Base-by-base conservation (phyloP, 1,140 invertebrate genomes). In the Brachionus sp. region DNA sequence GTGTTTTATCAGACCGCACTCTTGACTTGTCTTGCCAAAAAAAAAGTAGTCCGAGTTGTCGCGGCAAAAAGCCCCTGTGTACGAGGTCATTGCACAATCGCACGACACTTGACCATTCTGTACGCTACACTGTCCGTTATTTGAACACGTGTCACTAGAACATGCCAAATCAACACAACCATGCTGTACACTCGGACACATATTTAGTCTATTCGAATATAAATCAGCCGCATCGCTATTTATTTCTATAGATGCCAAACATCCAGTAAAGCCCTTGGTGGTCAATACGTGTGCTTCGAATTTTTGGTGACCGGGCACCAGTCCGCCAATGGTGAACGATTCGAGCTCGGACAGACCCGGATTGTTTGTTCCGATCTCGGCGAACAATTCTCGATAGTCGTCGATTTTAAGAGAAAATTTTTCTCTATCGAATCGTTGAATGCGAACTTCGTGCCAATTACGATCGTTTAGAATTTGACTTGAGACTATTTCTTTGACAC, bases 31-130 rank as follows among this genome's bases (percentile, higher is more conserved):
- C 19, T 83, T 83, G 29, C 80, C 80, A 29, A 83, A 83, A 35
- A 68, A 83, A 25, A 44, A 83, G 66, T 35, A 66, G 23, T 42
- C 46, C 13, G 62, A 83, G 23, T 83, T 46, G 7, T 83, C 80
- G 35, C 44, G 25, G 44, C 80, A 83, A 6, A 23, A 10, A 0
- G 64, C 12, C 6, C 80, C 80, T 10, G 62, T 83, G 64, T 83
- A 83, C 3, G 80, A 83, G 3, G 80, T 83, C 80, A 83, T 83
- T 29, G 68, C 57, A 53, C 80, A 83, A 16, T 83, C 44, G 19
- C 80, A 83, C 23, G 57, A 9, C 44, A 73, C 57, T 68, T 83
- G 39, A 19, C 42, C 62, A 35, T 39, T 16, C 0, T 7, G 7
- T 7, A 25, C 13, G 16, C 33, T 83, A 29, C 80, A 83, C 29